These are phyloP conservation scores for Halichondria panicea DNA, from an alignment of 37 sponge, comb jelly and placozoan species.

Conservation along the genomic window DNA sequence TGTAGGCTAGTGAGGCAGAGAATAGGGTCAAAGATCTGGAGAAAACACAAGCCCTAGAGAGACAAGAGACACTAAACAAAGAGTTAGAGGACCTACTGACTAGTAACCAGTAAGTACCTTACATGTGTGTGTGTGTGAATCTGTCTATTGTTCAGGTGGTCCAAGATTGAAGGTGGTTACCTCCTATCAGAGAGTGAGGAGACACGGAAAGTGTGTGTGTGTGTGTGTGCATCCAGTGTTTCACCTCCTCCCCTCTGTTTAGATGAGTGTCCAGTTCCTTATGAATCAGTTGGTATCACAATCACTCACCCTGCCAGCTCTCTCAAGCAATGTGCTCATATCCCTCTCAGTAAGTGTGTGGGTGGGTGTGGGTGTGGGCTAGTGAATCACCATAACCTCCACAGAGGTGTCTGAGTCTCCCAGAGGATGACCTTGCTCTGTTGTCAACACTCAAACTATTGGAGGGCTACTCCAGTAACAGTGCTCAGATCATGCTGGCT, in stretches of 20 bases:
- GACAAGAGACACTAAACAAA: neutral
- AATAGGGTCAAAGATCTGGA: slow-evolving; percentile 12
- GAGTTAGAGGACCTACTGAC: neutral
- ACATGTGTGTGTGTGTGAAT: neutral
- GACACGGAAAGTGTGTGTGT: slow-evolving; percentile 33
- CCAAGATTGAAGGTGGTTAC: slow-evolving; percentile 12
- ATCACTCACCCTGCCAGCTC: no score
- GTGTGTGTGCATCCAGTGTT: no score
- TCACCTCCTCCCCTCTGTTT: no score
- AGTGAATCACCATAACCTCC: neutral
- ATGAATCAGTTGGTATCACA: no score
- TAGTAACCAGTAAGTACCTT: slow-evolving; percentile 5
- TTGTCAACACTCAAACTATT: neutral
- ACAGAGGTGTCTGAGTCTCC: neutral
- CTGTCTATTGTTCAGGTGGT: slow-evolving; percentile 28
- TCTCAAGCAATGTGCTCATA: no score
- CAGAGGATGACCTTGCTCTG: slow-evolving; percentile 12
- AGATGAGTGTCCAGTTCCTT: no score
- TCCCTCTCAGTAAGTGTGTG: no score
- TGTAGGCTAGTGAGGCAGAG: slow-evolving; percentile 31
- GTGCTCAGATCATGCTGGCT: no score
- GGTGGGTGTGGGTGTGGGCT: no score
- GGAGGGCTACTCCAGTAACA: neutral
- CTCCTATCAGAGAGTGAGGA: slow-evolving; percentile 24
- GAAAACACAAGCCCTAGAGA: slow-evolving; percentile 3